phyloP scores from a whole-genome alignment of 2,888 invertebrate genomes.

The Linnaemya tessellans region DNA sequence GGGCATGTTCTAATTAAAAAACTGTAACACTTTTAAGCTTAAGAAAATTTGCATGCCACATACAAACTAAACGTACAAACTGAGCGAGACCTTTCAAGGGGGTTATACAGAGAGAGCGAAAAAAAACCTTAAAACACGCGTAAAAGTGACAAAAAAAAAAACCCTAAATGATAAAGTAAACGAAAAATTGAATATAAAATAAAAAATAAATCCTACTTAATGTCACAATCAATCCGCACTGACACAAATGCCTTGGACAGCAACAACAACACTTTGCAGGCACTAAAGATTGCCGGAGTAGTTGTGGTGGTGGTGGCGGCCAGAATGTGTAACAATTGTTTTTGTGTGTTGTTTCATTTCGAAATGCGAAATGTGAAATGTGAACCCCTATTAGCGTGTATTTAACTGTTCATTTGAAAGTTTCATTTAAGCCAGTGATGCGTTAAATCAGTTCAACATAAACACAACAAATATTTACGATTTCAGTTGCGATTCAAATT shows the following conservation, averaged over 20 bases:
- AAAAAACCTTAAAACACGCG: slow-evolving; percentile 63
- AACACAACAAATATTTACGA: slow-evolving; percentile 65
- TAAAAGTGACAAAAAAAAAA: slow-evolving; percentile 71
- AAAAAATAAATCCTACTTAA: slow-evolving; percentile 83
- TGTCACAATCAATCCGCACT: slow-evolving; percentile 81
- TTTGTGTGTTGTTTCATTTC: slow-evolving; percentile 68
- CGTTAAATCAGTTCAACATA: slow-evolving; percentile 80
- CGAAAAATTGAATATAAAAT: slow-evolving; percentile 74
- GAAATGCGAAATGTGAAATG: slow-evolving; percentile 81
- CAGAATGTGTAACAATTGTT: slow-evolving; percentile 50
- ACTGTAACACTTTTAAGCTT: slow-evolving; percentile 64
- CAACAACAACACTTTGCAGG: slow-evolving; percentile 37
- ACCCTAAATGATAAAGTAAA: slow-evolving; percentile 57
- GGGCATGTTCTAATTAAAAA: slow-evolving; percentile 67
- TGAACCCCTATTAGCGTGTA: slow-evolving; percentile 82
- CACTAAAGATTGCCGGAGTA: slow-evolving; percentile 20
- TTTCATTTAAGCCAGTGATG: slow-evolving; percentile 81
- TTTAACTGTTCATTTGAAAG: slow-evolving; percentile 83
- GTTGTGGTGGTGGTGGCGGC: slow-evolving; percentile 24
- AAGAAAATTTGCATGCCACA: slow-evolving; percentile 69
- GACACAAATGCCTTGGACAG: slow-evolving; percentile 73
- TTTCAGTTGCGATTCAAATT: slow-evolving; percentile 40
- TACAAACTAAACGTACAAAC: slow-evolving; percentile 30
- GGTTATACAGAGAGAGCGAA: slow-evolving; percentile 35
- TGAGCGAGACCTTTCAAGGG: slow-evolving; percentile 74